A percentile compares a stretch with the other conserved stretches of the same genome.
These are phyloP conservation scores for Eretmocerus hayati DNA, from an alignment of 2,888 invertebrate genomes.

Conservation along the genomic window DNA sequence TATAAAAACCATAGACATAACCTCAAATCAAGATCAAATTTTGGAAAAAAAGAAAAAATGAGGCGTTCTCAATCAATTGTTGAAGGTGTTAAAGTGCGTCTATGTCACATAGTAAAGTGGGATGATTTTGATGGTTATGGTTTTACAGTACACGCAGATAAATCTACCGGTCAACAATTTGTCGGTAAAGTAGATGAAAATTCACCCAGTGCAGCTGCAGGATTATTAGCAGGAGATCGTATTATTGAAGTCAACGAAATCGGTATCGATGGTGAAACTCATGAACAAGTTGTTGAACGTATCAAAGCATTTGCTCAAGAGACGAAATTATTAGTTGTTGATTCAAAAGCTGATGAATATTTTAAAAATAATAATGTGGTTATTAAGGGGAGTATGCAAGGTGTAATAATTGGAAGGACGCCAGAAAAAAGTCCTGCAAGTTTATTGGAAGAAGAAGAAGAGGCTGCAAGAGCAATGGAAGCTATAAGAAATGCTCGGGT, in stretches of 20 bases:
- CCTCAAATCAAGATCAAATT: too few species aligned
- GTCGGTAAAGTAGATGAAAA: conserved; percentile 95
- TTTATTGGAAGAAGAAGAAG: conserved; percentile 34
- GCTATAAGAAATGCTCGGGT: too few species aligned
- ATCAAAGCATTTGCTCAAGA: conserved; percentile 83
- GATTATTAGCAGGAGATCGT: conserved; percentile 80
- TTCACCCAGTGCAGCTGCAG: conserved; percentile 78
- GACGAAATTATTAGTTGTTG: conserved; percentile 82
- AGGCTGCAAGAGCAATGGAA: conserved; percentile 23
- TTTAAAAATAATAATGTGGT: conserved; percentile 56
- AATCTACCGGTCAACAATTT: conserved; percentile 88
- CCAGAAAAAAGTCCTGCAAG: conserved; percentile 42
- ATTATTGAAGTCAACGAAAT: conserved; percentile 90
- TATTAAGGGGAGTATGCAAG: conserved; percentile 49
- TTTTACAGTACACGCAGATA: conserved; percentile 96
- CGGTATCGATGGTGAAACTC: conserved; percentile 85
- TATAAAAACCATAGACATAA: too few species aligned
- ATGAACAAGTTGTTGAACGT: conserved; percentile 89
- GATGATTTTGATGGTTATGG: conserved; percentile 95
- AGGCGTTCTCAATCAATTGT: too few species aligned
- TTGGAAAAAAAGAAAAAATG: too few species aligned
- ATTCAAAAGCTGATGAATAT: conserved; percentile 65
- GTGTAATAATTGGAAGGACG: conserved; percentile 47
- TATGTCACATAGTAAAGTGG: conserved; percentile 89
- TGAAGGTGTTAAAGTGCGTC: too few species aligned